Percentiles rank a stretch among this genome's conserved stretches.
Conservation (phyloP, 1,140 invertebrate genomes). For the Eueides isabella region DNA sequence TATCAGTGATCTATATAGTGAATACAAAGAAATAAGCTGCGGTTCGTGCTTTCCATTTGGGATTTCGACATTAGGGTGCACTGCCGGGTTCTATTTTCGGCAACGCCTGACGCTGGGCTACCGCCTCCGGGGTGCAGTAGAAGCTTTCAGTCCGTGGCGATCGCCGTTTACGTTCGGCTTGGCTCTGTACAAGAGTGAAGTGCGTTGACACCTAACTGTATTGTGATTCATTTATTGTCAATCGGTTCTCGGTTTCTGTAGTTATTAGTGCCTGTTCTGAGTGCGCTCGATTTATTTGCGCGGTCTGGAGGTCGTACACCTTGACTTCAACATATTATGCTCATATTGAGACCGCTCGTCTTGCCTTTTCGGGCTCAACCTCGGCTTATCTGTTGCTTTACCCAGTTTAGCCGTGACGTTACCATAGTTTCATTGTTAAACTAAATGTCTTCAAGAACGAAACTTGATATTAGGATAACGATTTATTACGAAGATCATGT, state of each 20-base stretch:
- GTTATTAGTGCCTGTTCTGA: conserved; percentile 72
- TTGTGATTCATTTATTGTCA: conserved; percentile 73
- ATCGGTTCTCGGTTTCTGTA: conserved; percentile 53
- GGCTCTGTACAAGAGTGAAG: conserved; percentile 69
- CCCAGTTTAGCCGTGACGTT: conserved; percentile 67
- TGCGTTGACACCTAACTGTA: conserved; percentile 80
- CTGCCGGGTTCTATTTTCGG: conserved; percentile 79
- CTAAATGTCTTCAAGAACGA: conserved; percentile 79
- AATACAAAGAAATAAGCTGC: conserved; percentile 31
- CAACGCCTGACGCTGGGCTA: conserved; percentile 58
- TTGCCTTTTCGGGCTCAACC: conserved; percentile 72
- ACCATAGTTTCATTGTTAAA: conserved; percentile 44
- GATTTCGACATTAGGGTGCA: conserved; percentile 70
- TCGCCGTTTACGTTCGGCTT: conserved; percentile 57
- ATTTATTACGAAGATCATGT: conserved; percentile 83
- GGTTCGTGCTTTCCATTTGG: conserved; percentile 32
- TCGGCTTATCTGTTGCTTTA: conserved; percentile 70
- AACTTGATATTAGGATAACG: conserved; percentile 82
- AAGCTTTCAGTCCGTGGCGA: conserved; percentile 66
- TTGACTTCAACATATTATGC: conserved; percentile 71
- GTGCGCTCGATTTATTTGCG: conserved; percentile 63
- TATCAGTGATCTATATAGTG: background rate
- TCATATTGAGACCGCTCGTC: conserved; percentile 65
- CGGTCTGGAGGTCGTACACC: conserved; percentile 67
- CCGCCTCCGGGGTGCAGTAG: conserved; percentile 66